phyloP scores from a whole-genome alignment of 2,797 vertebrate genomes.

The Phoeniculus purpureus region DNA sequence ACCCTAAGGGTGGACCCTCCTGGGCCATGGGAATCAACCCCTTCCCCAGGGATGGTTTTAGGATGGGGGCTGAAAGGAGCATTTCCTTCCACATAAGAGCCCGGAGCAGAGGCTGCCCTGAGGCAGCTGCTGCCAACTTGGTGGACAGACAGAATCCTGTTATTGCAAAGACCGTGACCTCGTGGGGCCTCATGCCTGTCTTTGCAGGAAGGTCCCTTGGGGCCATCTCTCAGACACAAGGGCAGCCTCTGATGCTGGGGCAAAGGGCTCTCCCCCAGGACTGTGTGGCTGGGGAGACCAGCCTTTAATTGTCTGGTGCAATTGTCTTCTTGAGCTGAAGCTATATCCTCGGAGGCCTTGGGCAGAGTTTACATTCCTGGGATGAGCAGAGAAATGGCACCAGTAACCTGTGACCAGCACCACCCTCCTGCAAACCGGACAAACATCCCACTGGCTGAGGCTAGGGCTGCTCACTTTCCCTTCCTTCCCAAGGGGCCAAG shows the following conservation, averaged over 20 bases:
- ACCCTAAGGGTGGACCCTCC: accelerated
- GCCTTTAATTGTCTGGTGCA: slow-evolving; percentile 43
- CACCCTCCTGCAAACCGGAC: slow-evolving; percentile 46
- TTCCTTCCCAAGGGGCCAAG: not conserved
- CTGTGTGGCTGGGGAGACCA: slow-evolving; percentile 34
- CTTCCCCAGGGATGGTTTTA: not conserved
- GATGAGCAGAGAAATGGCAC: slow-evolving; percentile 70
- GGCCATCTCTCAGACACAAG: slow-evolving; percentile 65
- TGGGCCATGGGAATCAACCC: not conserved
- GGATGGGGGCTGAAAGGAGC: not conserved
- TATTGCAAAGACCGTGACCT: slow-evolving; percentile 55
- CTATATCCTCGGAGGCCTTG: slow-evolving; percentile 56
- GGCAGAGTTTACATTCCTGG: slow-evolving; percentile 66
- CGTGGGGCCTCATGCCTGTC: slow-evolving; percentile 33
- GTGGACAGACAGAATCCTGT: slow-evolving; percentile 59
- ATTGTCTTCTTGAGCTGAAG: slow-evolving; percentile 46
- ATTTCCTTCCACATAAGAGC: not conserved
- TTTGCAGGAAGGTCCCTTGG: slow-evolving; percentile 62
- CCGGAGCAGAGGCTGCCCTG: not conserved
- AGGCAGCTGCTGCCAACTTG: slow-evolving; percentile 11
- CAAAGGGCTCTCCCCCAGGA: slow-evolving; percentile 59
- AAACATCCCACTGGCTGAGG: slow-evolving; percentile 22
- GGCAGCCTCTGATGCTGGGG: slow-evolving; percentile 35
- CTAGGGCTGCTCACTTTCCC: not conserved
- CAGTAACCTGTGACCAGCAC: slow-evolving; percentile 69